phyloP scores from a whole-genome alignment of 2,888 invertebrate species.

The Plemyria rubiginata region DNA sequence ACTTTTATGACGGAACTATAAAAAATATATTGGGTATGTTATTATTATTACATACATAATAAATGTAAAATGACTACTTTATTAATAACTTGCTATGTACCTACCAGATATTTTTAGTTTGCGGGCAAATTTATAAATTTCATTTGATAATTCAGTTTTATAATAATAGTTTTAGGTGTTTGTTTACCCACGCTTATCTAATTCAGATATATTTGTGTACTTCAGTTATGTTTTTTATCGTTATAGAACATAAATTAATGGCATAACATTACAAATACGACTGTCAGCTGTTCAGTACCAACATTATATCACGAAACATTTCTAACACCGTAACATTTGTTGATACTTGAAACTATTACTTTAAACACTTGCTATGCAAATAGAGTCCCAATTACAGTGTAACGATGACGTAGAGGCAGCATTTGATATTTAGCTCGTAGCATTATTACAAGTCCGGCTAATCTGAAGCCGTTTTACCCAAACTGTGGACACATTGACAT shows the following conservation, averaged over 20 bases:
- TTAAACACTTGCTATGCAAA: constrained; percentile 41
- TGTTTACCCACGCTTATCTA: too few species aligned
- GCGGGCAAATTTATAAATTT: too few species aligned
- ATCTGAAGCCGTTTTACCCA: constrained; percentile 76
- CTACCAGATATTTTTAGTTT: too few species aligned
- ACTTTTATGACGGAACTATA: not conserved
- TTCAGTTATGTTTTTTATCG: too few species aligned
- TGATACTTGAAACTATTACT: constrained; percentile 22
- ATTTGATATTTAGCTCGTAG: constrained; percentile 65
- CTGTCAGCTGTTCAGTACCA: constrained; percentile 1
- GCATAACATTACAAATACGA: not conserved
- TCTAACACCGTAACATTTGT: constrained; percentile 19
- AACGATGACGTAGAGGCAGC: constrained; percentile 49
- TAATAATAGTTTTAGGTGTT: too few species aligned
- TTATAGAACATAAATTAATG: too few species aligned
- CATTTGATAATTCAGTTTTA: not conserved
- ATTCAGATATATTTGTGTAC: too few species aligned
- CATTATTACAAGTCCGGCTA: constrained; percentile 75
- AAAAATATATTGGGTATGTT: too few species aligned
- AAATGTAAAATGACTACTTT: too few species aligned
- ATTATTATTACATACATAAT: too few species aligned
- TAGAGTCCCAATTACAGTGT: constrained; percentile 44
- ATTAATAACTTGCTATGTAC: too few species aligned
- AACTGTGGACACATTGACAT: constrained; percentile 52
- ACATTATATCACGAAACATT: constrained; percentile 12